These are phyloP conservation scores for Belonocnema kinseyi DNA, from an alignment of 1,140 invertebrate genomes.

Conservation along the genomic window DNA sequence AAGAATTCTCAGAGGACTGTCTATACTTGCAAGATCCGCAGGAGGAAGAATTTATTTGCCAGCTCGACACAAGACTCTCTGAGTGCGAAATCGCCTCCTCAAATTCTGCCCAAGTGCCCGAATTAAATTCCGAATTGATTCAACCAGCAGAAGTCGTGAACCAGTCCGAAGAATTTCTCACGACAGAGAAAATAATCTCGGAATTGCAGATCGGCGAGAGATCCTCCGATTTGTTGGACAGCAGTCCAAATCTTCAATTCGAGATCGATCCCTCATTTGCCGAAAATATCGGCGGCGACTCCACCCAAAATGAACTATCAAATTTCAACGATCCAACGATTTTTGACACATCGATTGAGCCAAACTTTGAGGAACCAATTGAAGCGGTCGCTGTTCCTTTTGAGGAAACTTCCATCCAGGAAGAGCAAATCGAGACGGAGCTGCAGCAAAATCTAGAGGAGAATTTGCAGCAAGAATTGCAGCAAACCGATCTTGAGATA, in stretches of 20 bases:
- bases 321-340: constrained; percentile 8
- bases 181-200: not conserved
- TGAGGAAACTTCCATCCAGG: not conserved
- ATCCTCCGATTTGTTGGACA: not conserved
- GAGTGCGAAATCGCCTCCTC: not conserved
- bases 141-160: not conserved
- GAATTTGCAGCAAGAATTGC: not conserved
- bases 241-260: constrained; percentile 7
- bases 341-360: not conserved
- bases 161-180: not conserved
- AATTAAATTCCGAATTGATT: not conserved
- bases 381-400: not conserved
- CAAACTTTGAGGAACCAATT: not conserved
- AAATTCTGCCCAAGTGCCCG: not conserved
- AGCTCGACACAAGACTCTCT: not conserved
- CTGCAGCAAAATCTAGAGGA: not conserved
- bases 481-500: not conserved
- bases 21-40: constrained; percentile 3
- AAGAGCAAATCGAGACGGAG: not conserved
- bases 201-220: constrained; percentile 23
- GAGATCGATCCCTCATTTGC: constrained; percentile 1
- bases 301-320: not conserved
- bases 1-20: not conserved
- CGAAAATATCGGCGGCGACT: not conserved
- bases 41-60: constrained; percentile 1